These are phyloP conservation scores for Meiosimyza platycephala DNA, from an alignment of 2,888 invertebrate species.

Conservation along the genomic window DNA sequence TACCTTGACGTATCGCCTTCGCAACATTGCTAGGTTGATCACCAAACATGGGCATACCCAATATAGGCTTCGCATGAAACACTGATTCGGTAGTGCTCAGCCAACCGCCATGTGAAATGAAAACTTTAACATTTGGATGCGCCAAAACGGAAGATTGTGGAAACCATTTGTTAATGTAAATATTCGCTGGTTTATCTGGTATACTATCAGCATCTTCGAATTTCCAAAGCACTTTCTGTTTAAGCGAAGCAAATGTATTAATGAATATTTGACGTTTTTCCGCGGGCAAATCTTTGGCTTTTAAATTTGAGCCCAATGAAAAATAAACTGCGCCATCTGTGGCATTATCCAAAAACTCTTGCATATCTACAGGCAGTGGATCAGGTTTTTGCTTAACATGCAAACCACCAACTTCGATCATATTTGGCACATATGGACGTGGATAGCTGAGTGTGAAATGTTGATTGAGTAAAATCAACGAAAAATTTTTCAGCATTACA, in stretches of 20 bases:
- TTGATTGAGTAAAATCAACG: conserved; percentile 61
- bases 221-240: conserved; percentile 66
- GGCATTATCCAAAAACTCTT: conserved; percentile 63
- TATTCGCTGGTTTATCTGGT: conserved; percentile 65
- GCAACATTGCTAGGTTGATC: conserved; percentile 68
- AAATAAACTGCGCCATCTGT: conserved; percentile 67
- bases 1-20: conserved; percentile 61
- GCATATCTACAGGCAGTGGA: conserved; percentile 58
- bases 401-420: conserved; percentile 64
- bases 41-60: conserved; percentile 68
- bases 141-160: conserved; percentile 66
- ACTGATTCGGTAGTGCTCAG: conserved; percentile 66
- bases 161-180: conserved; percentile 56
- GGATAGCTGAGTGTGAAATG: conserved; percentile 56
- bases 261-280: conserved; percentile 51
- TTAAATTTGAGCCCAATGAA: conserved; percentile 67
- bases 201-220: conserved; percentile 57
- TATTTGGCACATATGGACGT: conserved; percentile 61
- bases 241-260: conserved; percentile 49
- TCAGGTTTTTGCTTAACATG: conserved; percentile 56
- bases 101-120: conserved; percentile 67
- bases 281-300: conserved; percentile 52
- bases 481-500: conserved; percentile 55
- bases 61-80: conserved; percentile 65
- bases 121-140: conserved; percentile 66